A percentile compares a stretch with the other conserved stretches of the same genome.
Evolutionary conservation across 2,113 vertebrate genomes (phyloP).

Genomic region (Tringa solitaria): DNA sequence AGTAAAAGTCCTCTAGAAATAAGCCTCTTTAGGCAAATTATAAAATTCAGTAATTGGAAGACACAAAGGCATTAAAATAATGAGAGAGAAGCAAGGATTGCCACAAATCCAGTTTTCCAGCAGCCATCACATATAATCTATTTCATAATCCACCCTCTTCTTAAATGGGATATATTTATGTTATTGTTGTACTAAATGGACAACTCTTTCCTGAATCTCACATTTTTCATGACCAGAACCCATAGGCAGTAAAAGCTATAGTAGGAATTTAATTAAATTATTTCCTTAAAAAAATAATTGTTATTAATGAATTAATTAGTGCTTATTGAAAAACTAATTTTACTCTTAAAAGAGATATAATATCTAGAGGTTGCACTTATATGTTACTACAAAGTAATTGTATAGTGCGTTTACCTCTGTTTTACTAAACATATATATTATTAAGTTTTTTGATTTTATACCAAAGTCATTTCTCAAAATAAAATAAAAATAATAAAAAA

Average conservation of each 20-base stretch:
- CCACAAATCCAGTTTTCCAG: background rate
- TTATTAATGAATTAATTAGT: background rate
- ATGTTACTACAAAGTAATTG: background rate
- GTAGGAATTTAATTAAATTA: background rate
- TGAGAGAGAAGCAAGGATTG: background rate
- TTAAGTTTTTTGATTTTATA: background rate
- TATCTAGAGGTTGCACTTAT: fast-evolving
- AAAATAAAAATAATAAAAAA: background rate
- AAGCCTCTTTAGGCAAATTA: background rate
- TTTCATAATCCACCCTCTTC: fast-evolving
- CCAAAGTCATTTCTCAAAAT: background rate
- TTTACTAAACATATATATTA: background rate
- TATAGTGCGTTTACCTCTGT: background rate
- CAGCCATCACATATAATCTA: background rate
- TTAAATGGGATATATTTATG: background rate
- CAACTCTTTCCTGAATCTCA: background rate
- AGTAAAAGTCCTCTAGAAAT: background rate
- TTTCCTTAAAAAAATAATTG: background rate
- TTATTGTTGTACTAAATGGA: background rate
- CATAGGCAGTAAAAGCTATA: fast-evolving
- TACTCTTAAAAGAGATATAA: background rate
- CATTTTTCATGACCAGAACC: background rate
- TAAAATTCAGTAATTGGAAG: background rate
- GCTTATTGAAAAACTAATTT: background rate
- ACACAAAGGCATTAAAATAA: background rate